phyloP scores from a whole-genome alignment of 2,888 invertebrate species.

The Dryadula phaetusa region DNA sequence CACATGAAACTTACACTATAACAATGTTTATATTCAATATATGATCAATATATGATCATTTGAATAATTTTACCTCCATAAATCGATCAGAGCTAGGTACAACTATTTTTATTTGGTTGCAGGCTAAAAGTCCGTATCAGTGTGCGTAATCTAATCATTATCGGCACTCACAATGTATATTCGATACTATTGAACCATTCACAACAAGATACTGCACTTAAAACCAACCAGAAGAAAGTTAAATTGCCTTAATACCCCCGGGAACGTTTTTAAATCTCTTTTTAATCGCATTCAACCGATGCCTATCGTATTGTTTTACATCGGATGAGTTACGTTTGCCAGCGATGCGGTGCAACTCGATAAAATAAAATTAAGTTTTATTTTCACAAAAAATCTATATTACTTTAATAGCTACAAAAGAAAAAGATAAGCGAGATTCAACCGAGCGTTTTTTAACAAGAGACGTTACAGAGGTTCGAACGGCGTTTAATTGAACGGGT shows the following conservation, averaged over 20 bases:
- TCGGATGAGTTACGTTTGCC: constrained; percentile 70
- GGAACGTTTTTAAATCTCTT: constrained; percentile 65
- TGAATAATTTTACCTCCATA: constrained; percentile 1
- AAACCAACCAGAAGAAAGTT: constrained; percentile 64
- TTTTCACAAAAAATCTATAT: constrained; percentile 67
- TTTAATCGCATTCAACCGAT: constrained; percentile 71
- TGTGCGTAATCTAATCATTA: constrained; percentile 42
- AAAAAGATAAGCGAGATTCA: constrained; percentile 63
- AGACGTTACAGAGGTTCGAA: constrained; percentile 67
- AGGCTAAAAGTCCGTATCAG: constrained; percentile 42
- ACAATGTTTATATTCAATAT: background rate
- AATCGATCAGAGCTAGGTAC: background rate
- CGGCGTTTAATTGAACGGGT: constrained; percentile 73
- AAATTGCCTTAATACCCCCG: constrained; percentile 65
- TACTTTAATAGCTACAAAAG: constrained; percentile 77
- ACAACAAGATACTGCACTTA: constrained; percentile 77
- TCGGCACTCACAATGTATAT: constrained; percentile 41
- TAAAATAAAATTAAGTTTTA: constrained; percentile 74
- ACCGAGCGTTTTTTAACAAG: constrained; percentile 63
- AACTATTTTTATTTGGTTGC: constrained; percentile 16
- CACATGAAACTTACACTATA: constrained; percentile 34
- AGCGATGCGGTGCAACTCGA: constrained; percentile 66
- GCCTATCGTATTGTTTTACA: constrained; percentile 78
- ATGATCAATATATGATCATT: background rate
- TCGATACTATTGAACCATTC: constrained; percentile 56